These are phyloP conservation scores for Molorchus minor DNA, from an alignment of 2,888 invertebrate genomes.

Conservation along the genomic window DNA sequence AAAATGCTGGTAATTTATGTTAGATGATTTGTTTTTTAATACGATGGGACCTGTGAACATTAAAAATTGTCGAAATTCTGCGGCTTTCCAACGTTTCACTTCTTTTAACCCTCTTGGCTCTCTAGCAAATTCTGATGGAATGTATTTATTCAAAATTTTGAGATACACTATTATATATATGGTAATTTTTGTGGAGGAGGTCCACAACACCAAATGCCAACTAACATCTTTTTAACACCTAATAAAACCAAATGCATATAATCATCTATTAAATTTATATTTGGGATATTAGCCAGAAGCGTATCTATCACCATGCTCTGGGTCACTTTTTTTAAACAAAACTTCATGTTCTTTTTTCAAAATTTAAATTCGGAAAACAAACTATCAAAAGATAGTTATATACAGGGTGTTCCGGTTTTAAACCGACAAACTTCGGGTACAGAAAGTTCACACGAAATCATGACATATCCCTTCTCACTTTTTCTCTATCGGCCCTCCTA, in stretches of 20 bases:
- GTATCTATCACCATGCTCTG: too few species aligned
- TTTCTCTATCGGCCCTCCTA: too few species aligned
- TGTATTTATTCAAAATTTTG: slow-evolving; percentile 6
- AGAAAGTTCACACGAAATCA: too few species aligned
- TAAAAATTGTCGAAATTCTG: slow-evolving; percentile 8
- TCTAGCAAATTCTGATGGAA: slow-evolving; percentile 17
- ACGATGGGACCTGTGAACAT: slow-evolving; percentile 11
- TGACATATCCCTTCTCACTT: too few species aligned
- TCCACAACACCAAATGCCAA: slow-evolving; percentile 21
- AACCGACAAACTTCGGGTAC: too few species aligned
- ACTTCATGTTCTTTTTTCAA: too few species aligned
- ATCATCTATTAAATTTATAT: too few species aligned
- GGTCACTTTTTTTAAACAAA: too few species aligned
- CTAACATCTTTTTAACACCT: slow-evolving; percentile 32
- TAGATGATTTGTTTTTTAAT: background rate
- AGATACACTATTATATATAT: slow-evolving; percentile 17
- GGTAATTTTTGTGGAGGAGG: slow-evolving; percentile 22
- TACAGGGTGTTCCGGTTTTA: too few species aligned
- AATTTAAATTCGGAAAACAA: too few species aligned
- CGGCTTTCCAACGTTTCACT: slow-evolving; percentile 13
- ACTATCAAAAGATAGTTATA: too few species aligned
- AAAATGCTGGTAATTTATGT: slow-evolving; percentile 2
- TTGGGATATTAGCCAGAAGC: too few species aligned
- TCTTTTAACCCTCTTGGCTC: slow-evolving; percentile 12
- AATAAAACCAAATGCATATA: slow-evolving; percentile 35